Evolutionary conservation across 2,113 vertebrate species (phyloP), one percentile per base, ranked within the genome.

Genomic region (Trichechus manatus): DNA sequence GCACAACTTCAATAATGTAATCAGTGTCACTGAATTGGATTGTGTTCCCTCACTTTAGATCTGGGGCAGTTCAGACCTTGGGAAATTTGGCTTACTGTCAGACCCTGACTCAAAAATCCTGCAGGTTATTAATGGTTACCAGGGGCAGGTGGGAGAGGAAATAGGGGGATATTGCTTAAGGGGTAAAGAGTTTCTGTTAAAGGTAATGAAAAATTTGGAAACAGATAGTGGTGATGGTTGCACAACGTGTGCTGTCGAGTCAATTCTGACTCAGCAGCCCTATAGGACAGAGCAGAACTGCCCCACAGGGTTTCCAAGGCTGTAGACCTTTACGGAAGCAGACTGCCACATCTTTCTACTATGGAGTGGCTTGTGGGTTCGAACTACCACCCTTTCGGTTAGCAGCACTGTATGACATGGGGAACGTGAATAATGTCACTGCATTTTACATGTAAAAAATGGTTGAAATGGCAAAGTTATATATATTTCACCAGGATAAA

Each of bases 71-170:
- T 89, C 1, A 23, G 9, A 23, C 2, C 13, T 27, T 5, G 8
- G 33, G 36, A 33, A 17, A 9, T 31, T 9, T 70, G 33, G 5
- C n/a, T 93, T 93, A 29, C 50, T 81, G 13, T 39, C 42, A 86
- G 66, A 94, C 50, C 79, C 84, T 36, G 31, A 42, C 68, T 94
- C 88, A 77, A 29, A 80, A 78, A n/a, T 64, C 39, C 3, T 23
- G 19, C 42, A 3, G 25, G 31, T 39, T 6, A 39, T 74, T 22
- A 23, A 36, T 74, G 8, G 72, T 39, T 74, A 36, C 36, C 72
- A 22, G 22, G 36, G 36, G 64, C 63, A 68, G 11, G 64, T 33
- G 7, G 63, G 63, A 64, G 19, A 64, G 63, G 63, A 64, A 27
- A 64, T 29, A 27, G 64, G 6, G 31, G 29, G 64, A 3, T 33